Conservation (phyloP, 2,797 vertebrate species). For the Microtus agrestis region DNA sequence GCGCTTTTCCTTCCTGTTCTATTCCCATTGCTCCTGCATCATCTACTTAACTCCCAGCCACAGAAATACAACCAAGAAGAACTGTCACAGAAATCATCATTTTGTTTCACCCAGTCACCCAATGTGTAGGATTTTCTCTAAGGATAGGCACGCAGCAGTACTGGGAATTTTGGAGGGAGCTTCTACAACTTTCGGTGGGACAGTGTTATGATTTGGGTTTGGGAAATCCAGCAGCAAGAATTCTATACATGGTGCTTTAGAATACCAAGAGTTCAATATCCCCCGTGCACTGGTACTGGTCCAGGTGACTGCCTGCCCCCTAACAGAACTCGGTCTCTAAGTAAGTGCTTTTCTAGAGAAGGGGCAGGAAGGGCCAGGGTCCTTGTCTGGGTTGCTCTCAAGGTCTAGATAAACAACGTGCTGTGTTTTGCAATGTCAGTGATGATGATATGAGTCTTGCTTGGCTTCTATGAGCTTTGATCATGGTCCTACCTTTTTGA, state of each 20-base stretch:
- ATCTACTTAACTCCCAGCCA: not conserved
- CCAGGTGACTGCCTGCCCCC: not conserved
- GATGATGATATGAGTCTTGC: not conserved
- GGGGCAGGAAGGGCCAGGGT: not conserved
- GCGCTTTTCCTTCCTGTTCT: not conserved
- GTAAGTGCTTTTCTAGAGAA: not conserved
- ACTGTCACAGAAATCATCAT: not conserved
- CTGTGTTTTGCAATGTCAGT: not conserved
- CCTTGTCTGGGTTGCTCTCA: not conserved
- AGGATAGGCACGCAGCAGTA: not conserved
- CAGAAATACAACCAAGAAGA: conserved; percentile 1
- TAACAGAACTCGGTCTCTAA: not conserved
- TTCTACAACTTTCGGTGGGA: not conserved
- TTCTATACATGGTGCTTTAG: not conserved
- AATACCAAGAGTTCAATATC: not conserved
- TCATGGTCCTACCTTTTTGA: not conserved
- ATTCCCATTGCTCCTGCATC: not conserved
- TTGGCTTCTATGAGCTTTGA: conserved; percentile 13
- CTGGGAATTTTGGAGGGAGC: not conserved
- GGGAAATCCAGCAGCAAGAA: not conserved
- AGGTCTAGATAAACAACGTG: not conserved
- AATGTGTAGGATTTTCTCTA: not conserved
- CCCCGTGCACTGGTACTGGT: not conserved
- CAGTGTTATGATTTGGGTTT: not conserved
- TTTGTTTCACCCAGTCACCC: not conserved